Percentiles rank a stretch among this genome's conserved stretches.
Evolutionary conservation across 2,888 invertebrate species (phyloP).

Genomic region (Limenitis camilla): DNA sequence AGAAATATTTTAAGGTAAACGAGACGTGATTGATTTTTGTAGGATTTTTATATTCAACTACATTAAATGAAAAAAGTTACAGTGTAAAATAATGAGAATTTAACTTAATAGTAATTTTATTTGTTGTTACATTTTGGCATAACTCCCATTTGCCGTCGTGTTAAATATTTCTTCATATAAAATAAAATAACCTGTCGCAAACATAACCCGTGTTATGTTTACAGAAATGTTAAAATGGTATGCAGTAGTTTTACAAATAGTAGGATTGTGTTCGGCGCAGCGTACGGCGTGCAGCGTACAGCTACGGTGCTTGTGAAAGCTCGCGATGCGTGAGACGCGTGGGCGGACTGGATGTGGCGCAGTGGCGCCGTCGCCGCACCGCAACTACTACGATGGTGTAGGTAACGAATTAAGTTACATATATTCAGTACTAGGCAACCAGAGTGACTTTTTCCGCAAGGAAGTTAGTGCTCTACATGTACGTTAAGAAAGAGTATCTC

Average conservation of each 20-base stretch:
- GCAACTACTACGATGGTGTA: conserved; percentile 28
- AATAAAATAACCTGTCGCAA: conserved; percentile 14
- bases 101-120: too few relatives aligned
- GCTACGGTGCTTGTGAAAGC: conserved; percentile 58
- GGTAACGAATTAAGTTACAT: conserved; percentile 14
- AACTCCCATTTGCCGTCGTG: too few relatives aligned
- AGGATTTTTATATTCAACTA: too few relatives aligned
- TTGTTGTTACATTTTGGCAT: too few relatives aligned
- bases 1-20: too few relatives aligned
- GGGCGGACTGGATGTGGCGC: conserved; percentile 63
- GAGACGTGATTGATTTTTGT: too few relatives aligned
- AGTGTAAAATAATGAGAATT: too few relatives aligned
- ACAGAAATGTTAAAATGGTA: conserved; percentile 25
- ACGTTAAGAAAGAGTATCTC: too few relatives aligned
- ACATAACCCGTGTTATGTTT: conserved; percentile 23
- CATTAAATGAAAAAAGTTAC: too few relatives aligned
- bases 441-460: too few relatives aligned
- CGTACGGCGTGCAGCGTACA: conserved; percentile 24
- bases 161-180: background rate
- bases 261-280: conserved; percentile 32
- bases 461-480: too few relatives aligned
- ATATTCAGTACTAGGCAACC: background rate
- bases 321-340: conserved; percentile 59
- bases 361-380: conserved; percentile 37
- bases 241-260: conserved; percentile 27